Conservation (phyloP, 2,888 invertebrate genomes). For the Agrotis clavis region DNA sequence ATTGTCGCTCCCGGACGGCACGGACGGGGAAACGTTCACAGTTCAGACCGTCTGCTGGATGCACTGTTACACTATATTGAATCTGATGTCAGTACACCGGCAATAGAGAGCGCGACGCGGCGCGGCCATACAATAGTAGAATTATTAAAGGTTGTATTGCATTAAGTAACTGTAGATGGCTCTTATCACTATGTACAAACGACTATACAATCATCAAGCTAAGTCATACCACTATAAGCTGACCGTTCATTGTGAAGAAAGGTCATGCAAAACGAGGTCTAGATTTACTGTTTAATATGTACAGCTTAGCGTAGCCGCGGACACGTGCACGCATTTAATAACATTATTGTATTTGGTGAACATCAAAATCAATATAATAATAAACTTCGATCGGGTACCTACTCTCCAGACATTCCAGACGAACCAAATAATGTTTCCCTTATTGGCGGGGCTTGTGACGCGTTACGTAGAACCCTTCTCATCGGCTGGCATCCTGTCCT, state of each 20-base stretch:
- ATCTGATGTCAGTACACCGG: conserved; percentile 5
- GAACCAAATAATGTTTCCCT: no score
- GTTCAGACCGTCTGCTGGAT: conserved; percentile 3
- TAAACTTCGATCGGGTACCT: no score
- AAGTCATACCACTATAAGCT: no score
- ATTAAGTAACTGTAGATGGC: background rate
- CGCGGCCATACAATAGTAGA: background rate
- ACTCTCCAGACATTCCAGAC: no score
- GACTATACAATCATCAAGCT: no score
- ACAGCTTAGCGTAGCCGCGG: no score
- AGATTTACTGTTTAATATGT: no score
- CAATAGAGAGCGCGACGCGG: background rate
- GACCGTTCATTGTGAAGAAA: no score
- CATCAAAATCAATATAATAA: background rate
- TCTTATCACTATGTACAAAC: background rate
- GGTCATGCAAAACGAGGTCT: no score
- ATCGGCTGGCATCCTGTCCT: conserved; percentile 36
- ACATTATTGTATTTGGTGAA: no score
- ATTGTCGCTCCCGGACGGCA: conserved; percentile 15
- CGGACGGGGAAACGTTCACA: conserved; percentile 9
- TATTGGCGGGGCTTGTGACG: no score
- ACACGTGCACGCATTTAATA: no score
- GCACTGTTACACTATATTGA: conserved; percentile 18
- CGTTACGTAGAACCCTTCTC: conserved; percentile 38
- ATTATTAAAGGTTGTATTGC: background rate